These are phyloP conservation scores for Pomatorhinus ruficollis DNA, from an alignment of 2,113 vertebrate genomes.

Conservation along the genomic window DNA sequence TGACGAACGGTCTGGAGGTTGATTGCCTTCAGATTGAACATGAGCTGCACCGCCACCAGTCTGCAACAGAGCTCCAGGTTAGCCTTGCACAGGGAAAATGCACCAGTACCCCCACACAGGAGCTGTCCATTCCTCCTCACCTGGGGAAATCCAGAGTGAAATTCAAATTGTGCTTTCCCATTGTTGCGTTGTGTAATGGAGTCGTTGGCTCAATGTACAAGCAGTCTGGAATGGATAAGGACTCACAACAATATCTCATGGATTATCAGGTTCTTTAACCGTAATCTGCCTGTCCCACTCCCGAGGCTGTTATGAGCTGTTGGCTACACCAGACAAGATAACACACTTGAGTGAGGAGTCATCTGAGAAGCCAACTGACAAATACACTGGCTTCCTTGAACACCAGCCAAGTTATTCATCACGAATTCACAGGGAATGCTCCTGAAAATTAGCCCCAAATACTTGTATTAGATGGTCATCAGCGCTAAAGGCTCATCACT, in stretches of 20 bases:
- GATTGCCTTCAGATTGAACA: constrained; percentile 90
- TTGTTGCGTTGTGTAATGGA: constrained; percentile 31
- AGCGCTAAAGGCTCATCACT: not conserved
- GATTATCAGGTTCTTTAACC: not conserved
- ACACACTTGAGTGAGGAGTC: not conserved
- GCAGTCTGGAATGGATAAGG: constrained; percentile 82
- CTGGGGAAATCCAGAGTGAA: constrained; percentile 90
- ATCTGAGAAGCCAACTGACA: not conserved
- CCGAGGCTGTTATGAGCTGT: not conserved
- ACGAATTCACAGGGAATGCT: not conserved
- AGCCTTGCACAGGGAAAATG: not conserved
- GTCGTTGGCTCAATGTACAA: constrained; percentile 78
- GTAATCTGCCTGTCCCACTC: constrained; percentile 44
- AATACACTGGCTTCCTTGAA: not conserved
- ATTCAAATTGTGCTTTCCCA: constrained; percentile 73
- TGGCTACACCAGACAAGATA: constrained; percentile 9
- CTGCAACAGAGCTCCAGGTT: constrained; percentile 70
- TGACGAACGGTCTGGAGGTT: constrained; percentile 93
- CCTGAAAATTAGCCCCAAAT: not conserved
- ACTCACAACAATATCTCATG: not conserved
- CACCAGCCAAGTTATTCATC: not conserved
- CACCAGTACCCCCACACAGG: not conserved
- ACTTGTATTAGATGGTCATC: not conserved
- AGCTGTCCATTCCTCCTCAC: constrained; percentile 63
- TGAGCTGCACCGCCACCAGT: constrained; percentile 84